Conservation (phyloP, 2,113 vertebrate genomes). For the Symphodus melops region DNA sequence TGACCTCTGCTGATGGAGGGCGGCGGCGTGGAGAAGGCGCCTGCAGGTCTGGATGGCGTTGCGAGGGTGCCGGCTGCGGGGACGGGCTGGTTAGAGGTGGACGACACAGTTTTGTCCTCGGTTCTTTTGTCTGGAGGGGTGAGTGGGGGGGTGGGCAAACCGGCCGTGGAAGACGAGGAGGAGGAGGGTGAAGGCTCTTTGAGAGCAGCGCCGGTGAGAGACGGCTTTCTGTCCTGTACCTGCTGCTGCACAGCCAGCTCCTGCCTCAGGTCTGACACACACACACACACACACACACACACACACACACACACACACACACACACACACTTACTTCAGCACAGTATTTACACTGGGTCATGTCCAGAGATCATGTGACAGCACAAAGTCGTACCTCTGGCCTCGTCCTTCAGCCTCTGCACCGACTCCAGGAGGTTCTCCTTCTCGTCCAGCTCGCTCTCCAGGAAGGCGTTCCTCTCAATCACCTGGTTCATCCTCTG, state of each 20-base stretch:
- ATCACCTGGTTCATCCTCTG: constrained; percentile 96
- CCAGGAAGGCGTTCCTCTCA: constrained; percentile 95
- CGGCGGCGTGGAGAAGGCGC: constrained; percentile 73
- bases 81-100: constrained; percentile 57
- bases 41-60: constrained; percentile 73
- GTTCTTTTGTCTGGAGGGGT: constrained; percentile 38
- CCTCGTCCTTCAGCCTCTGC: constrained; percentile 95
- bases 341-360: too few species aligned
- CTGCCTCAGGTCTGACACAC: constrained; percentile 88
- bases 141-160: constrained; percentile 49
- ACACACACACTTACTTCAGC: too few species aligned
- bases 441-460: constrained; percentile 97
- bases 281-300: constrained; percentile 33
- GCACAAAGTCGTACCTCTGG: constrained; percentile 84
- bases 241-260: constrained; percentile 95
- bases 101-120: constrained; percentile 30
- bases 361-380: neutral
- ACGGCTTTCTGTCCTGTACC: constrained; percentile 88
- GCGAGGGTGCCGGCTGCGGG: constrained; percentile 71
- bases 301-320: constrained; percentile 19
- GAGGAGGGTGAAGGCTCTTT: constrained; percentile 68
- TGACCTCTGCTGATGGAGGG: constrained; percentile 81
- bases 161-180: constrained; percentile 9
- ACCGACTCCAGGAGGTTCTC: constrained; percentile 93
- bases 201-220: constrained; percentile 37